Evolutionary conservation across 2,888 invertebrate species (phyloP).

Genomic region (Agrochola litura): DNA sequence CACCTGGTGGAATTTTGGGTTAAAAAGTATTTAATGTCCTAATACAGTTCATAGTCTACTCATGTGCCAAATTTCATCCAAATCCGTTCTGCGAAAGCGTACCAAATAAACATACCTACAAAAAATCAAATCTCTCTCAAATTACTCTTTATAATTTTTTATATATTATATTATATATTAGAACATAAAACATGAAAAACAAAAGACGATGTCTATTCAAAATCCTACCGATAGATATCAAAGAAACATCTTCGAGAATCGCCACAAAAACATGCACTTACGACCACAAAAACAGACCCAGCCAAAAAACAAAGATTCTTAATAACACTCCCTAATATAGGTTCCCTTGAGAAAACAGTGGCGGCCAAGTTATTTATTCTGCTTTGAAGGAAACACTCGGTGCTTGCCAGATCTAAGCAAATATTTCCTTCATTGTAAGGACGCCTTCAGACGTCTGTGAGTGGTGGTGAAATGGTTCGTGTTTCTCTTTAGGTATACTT

Average conservation of each 20-base stretch:
- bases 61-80: no score
- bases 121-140: no score
- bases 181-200: slow-evolving; percentile 6
- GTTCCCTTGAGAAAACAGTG: slow-evolving; percentile 59
- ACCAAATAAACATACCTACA: no score
- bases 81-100: no score
- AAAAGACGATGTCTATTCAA: slow-evolving; percentile 16
- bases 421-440: slow-evolving; percentile 68
- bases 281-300: slow-evolving; percentile 49
- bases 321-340: slow-evolving; percentile 66
- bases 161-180: no score
- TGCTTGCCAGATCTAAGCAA: slow-evolving; percentile 71
- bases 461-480: slow-evolving; percentile 42
- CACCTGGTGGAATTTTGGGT: no score
- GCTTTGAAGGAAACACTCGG: slow-evolving; percentile 66
- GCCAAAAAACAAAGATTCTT: slow-evolving; percentile 64
- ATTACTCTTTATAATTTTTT: no score
- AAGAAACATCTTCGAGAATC: slow-evolving; percentile 6
- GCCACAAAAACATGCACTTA: slow-evolving; percentile 46
- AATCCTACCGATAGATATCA: slow-evolving; percentile 7
- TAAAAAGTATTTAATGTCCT: no score
- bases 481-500: slow-evolving; percentile 24
- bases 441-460: slow-evolving; percentile 40
- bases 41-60: no score
- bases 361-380: slow-evolving; percentile 69